These are phyloP conservation scores for Amia ocellicauda DNA, from an alignment of 2,113 vertebrate genomes.

Conservation along the genomic window DNA sequence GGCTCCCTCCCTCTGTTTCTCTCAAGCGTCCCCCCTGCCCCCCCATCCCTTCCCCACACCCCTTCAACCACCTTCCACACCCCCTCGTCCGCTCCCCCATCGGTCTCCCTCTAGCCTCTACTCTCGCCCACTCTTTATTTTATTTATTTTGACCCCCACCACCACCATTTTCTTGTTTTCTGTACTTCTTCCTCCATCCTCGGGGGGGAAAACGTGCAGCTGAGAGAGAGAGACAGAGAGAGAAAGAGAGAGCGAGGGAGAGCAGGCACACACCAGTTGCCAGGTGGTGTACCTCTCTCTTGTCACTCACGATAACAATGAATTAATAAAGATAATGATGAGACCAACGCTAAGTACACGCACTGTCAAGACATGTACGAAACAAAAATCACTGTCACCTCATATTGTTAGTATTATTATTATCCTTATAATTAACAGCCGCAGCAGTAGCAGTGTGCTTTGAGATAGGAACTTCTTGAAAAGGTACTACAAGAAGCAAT, in stretches of 20 bases:
- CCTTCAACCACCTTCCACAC: constrained; percentile 32
- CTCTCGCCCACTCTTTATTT: constrained; percentile 1
- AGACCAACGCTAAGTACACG: neutral
- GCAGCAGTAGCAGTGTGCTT: no score
- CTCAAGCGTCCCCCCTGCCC: neutral
- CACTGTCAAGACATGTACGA: neutral
- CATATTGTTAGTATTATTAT: no score
- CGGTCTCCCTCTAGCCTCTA: constrained; percentile 10
- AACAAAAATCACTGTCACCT: no score
- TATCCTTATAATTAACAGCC: no score
- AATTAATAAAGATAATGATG: neutral
- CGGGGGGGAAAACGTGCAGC: neutral
- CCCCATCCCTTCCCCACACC: neutral
- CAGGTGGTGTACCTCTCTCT: neutral
- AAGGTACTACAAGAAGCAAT: no score
- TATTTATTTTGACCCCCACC: neutral
- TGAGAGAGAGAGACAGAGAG: neutral
- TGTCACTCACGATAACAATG: neutral
- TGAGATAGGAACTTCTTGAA: no score
- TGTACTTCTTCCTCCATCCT: neutral
- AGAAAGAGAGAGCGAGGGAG: neutral
- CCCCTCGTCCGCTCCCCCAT: constrained; percentile 35
- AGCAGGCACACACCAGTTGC: neutral
- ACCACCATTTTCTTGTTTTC: constrained; percentile 1
- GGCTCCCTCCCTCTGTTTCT: constrained; percentile 61